phyloP scores from a whole-genome alignment of 2,888 invertebrate species.

The Synergus itoensis region DNA sequence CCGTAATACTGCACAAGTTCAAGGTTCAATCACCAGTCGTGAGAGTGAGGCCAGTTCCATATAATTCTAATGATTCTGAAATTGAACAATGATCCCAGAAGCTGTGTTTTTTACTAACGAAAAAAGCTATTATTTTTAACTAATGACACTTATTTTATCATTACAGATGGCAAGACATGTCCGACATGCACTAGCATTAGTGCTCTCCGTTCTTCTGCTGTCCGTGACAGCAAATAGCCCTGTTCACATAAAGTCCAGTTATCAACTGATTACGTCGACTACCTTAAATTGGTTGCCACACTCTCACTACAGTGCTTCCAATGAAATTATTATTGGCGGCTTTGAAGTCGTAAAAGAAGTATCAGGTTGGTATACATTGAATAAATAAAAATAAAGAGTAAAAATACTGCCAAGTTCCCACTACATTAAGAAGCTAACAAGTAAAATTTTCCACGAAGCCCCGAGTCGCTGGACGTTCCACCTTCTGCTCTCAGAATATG shows the following conservation, averaged over 20 bases:
- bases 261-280: conserved; percentile 88
- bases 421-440: conserved; percentile 14
- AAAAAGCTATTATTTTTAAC: neutral
- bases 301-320: conserved; percentile 81
- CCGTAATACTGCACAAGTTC: conserved; percentile 46
- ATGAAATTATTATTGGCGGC: conserved; percentile 84
- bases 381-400: neutral
- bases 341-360: conserved; percentile 63
- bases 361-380: conserved; percentile 57
- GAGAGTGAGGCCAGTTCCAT: neutral
- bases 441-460: conserved; percentile 8
- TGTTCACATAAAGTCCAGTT: conserved; percentile 73
- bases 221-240: conserved; percentile 70
- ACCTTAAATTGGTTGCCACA: conserved; percentile 87
- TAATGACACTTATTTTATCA: conserved; percentile 4
- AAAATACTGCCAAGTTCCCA: neutral
- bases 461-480: conserved; percentile 20
- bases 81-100: neutral
- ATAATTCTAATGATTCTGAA: neutral
- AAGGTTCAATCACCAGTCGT: conserved; percentile 26
- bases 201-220: conserved; percentile 50
- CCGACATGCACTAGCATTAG: conserved; percentile 45
- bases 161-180: conserved; percentile 64
- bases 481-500: conserved; percentile 28
- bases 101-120: neutral